phyloP scores from a whole-genome alignment of 2,797 vertebrate genomes.

The Falco cherrug region DNA sequence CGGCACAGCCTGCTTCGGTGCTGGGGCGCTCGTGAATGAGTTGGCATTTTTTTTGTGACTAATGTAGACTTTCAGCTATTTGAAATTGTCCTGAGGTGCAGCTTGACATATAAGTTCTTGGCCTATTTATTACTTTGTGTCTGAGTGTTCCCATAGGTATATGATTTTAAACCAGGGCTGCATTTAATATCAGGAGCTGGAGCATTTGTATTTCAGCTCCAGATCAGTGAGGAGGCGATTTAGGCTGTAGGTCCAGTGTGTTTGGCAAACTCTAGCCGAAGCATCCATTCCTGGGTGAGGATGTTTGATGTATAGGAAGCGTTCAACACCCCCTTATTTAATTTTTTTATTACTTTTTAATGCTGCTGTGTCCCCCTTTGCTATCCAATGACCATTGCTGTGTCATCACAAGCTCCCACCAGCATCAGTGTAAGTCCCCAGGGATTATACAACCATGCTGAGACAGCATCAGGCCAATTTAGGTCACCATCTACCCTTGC shows the following conservation, averaged over 20 bases:
- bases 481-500: background rate
- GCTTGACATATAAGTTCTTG: background rate
- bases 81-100: slow-evolving; percentile 45
- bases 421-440: background rate
- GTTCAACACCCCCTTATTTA: background rate
- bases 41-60: slow-evolving; percentile 31
- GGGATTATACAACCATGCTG: background rate
- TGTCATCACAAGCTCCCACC: background rate
- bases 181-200: background rate
- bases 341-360: background rate
- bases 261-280: background rate
- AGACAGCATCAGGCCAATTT: background rate
- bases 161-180: background rate
- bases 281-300: background rate
- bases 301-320: background rate
- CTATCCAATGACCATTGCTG: background rate
- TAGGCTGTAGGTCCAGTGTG: background rate
- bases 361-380: background rate
- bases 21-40: slow-evolving; percentile 9
- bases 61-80: slow-evolving; percentile 40
- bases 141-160: background rate
- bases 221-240: background rate
- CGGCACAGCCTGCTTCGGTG: background rate
- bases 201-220: background rate
- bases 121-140: slow-evolving; percentile 33